Evolutionary conservation across 2,797 vertebrate genomes (phyloP), one percentile per base, ranked within the genome.

Genomic region (Sebastes umbrosus): DNA sequence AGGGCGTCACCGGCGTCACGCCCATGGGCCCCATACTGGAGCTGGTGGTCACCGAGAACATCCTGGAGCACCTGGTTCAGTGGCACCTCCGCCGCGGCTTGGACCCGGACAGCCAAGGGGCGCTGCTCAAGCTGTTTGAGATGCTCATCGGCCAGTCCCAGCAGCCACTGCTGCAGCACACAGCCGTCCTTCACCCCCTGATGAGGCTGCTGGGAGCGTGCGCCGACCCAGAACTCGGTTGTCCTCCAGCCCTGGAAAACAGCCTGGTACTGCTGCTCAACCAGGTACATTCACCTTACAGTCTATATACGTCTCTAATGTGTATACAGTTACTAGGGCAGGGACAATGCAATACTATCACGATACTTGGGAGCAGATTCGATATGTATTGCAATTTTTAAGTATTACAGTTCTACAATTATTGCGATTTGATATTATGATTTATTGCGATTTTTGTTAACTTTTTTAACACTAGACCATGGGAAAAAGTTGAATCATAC

Each of bases 81-180:
- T 99, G 98, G 98, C 97, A 98, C 80, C 88, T 98, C 43, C 95
- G 94, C 2, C 95, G 96, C 54, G 96, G 97, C 59, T 82, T 96
- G 86, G 95, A 96, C 86, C 87, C 91, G 0, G 96, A 96, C 85
- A 96, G 95, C 85, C 96, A 96, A 80, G 96, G 96, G 79, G 97
- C 97, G 70, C 96, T 99, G 84, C 94, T 99, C 76, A 99, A 99
- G 93, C 95, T 99, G n/a, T 99, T 97, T 2, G 98, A 99, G 95
- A 97, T 98, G 97, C 96, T 99, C 67, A 96, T 99, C 50, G 97
- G 97, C 67, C 98, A 98, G 77, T 97, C 97, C 55, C 97, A 95
- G 83, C 98, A 99, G 96, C 96, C 97, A 1, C 91, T 99, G 77
- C 96, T 99, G 81, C 95, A 95, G 70, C 97, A 99, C 93, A 95